Percentiles rank a stretch among this genome's conserved stretches.
Conservation (phyloP, 2,888 invertebrate species). For the Metopia argyrocephala region DNA sequence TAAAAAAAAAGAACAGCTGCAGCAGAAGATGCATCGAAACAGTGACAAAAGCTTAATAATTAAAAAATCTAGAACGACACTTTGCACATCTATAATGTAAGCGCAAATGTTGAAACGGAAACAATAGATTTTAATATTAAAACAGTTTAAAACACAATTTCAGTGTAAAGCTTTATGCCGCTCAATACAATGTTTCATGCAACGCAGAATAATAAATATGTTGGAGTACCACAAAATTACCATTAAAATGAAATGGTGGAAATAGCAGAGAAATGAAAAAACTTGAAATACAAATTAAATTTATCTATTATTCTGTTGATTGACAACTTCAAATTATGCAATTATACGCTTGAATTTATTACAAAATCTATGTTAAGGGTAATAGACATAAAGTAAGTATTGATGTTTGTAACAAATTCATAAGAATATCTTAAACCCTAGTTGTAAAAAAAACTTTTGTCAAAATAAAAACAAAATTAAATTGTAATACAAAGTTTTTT, state of each 20-base stretch:
- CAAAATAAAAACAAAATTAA: too few species aligned
- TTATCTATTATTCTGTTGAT: slow-evolving; percentile 40
- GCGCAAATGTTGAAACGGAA: slow-evolving; percentile 34
- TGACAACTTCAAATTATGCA: background rate
- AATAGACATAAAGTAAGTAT: too few species aligned
- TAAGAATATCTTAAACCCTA: too few species aligned
- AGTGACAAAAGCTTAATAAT: slow-evolving; percentile 61
- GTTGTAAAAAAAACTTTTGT: too few species aligned
- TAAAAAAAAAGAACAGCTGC: slow-evolving; percentile 31
- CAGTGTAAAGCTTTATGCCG: slow-evolving; percentile 55
- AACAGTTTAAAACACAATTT: slow-evolving; percentile 46
- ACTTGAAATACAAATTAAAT: slow-evolving; percentile 7
- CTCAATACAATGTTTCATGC: slow-evolving; percentile 17
- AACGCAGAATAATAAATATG: slow-evolving; percentile 13
- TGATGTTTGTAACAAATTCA: too few species aligned
- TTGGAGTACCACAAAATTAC: slow-evolving; percentile 36
- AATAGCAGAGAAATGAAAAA: background rate
- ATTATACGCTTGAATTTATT: background rate
- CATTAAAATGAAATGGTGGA: background rate
- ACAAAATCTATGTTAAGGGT: too few species aligned
- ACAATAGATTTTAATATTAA: slow-evolving; percentile 62
- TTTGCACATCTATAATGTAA: background rate
- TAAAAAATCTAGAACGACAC: slow-evolving; percentile 50
- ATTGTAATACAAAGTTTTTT: too few species aligned
- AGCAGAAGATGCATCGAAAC: background rate